Base-by-base conservation (phyloP, 2,888 invertebrate species). In the Celastrina argiolus region DNA sequence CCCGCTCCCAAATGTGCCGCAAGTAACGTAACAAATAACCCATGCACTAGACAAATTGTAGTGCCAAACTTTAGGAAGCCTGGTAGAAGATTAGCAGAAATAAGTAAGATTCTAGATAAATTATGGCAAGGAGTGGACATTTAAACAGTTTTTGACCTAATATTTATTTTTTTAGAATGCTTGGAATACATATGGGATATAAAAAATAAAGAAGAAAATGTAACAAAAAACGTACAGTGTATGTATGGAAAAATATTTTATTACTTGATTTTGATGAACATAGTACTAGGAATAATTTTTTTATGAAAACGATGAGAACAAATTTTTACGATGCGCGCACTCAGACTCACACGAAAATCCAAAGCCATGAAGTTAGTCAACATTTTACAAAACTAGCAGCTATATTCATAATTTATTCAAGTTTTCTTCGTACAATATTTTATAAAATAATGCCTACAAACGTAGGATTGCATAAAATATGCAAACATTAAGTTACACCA, bases 171-270 rank as follows among this genome's bases (percentile, higher is more conserved):
- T 61, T 61, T 42, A 68, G 66, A 66, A 64, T 68, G 68, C 39
- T 51, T 39, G 26, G 66, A 66, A 26, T 66, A 66, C 26, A 66
- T 68, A 41, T 66, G 68, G 68, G 64, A 68, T 12, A 56, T 61
- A 34, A 66, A 56, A 14, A 51, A 65, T 34, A 39, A 59, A 18
- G 61, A 61, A 4, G 64, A 66, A 18, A 12, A 31, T 4, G 4
- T 0, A 1, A 16, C 5, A 2, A 59, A 36, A 36, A 2, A 4
- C 0, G 6, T 2, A 4, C 12, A 12, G 8, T 59, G 59, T 59
- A 18, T 36, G 59, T 59, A 59, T n/a, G n/a, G n/a, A 36, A 36
- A 10, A 31, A 6, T 6, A 31, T 31, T 0, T 31, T 31, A n/a
- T n/a, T n/a, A n/a, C n/a, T n/a, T n/a, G n/a, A n/a, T n/a, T n/a